A percentile compares a stretch with the other conserved stretches of the same genome.
Conservation (phyloP, 2,113 vertebrate genomes). For the Monarcha castaneiventris region DNA sequence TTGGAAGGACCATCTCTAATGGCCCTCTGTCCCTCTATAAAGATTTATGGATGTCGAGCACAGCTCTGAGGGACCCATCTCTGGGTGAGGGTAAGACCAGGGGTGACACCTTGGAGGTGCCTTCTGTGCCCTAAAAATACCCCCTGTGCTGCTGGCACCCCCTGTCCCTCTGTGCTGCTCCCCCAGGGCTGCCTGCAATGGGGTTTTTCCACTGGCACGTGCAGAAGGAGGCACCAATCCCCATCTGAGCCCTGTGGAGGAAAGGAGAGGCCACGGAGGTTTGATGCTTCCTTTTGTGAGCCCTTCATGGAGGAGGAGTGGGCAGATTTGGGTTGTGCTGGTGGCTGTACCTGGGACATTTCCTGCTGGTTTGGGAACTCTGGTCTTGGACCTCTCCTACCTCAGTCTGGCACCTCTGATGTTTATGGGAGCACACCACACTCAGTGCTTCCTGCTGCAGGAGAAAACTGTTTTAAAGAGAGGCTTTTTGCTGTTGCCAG, state of each 20-base stretch:
- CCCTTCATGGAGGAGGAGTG: accelerated
- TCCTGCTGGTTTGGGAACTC: neutral
- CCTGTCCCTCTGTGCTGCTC: accelerated
- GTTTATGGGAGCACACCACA: neutral
- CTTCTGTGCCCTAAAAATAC: neutral
- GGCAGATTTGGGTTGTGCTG: neutral
- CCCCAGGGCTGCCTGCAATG: neutral
- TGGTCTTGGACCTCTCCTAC: neutral
- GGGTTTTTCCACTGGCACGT: accelerated
- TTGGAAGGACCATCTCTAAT: neutral
- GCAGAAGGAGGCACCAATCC: neutral
- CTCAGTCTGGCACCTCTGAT: neutral
- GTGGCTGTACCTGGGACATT: neutral
- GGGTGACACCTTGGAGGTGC: neutral
- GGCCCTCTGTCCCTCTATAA: neutral
- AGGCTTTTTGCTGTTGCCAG: neutral
- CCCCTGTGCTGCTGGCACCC: neutral
- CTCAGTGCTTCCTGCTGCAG: neutral
- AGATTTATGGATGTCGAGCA: neutral
- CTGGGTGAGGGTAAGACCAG: neutral
- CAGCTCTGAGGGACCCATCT: neutral
- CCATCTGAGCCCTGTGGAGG: accelerated
- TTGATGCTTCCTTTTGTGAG: neutral
- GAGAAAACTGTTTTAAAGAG: neutral
- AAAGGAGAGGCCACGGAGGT: neutral